These are phyloP conservation scores for Coregonus suidteri DNA, from an alignment of 2,797 vertebrate genomes.

Conservation along the genomic window DNA sequence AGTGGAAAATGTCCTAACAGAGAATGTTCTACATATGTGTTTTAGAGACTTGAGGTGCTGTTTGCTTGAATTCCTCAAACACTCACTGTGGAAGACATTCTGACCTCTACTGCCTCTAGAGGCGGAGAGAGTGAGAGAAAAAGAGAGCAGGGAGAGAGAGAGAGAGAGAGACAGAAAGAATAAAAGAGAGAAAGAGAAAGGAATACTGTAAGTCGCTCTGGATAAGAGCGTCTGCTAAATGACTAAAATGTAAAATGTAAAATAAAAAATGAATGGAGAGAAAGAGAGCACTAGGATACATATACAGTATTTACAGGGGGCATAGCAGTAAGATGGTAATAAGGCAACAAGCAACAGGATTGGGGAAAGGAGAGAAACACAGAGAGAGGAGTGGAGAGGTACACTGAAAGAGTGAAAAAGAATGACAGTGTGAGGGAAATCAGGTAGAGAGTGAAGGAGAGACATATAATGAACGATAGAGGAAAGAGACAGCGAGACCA, in stretches of 20 bases:
- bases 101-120: slow-evolving; percentile 58
- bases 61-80: slow-evolving; percentile 8
- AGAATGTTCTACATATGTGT: neutral
- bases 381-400: slow-evolving; percentile 60
- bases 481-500: neutral
- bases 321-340: too few relatives aligned
- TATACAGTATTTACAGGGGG: neutral
- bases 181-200: slow-evolving; percentile 31
- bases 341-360: too few relatives aligned
- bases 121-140: slow-evolving; percentile 30
- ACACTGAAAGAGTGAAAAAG: slow-evolving; percentile 24
- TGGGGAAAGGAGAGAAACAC: slow-evolving; percentile 45
- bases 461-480: too few relatives aligned
- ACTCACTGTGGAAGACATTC: slow-evolving; percentile 14
- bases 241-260: too few relatives aligned
- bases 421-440: neutral
- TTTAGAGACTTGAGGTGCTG: neutral
- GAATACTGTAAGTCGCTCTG: too few relatives aligned
- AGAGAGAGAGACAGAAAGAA: slow-evolving; percentile 45
- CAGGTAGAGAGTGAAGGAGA: too few relatives aligned
- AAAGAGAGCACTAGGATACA: neutral
- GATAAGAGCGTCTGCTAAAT: too few relatives aligned
- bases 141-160: slow-evolving; percentile 16
- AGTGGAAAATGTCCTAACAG: neutral
- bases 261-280: neutral